These are phyloP conservation scores for Antedon bifida DNA, from an alignment of 35 echinoderm and acorn worm genomes.

Conservation along the genomic window DNA sequence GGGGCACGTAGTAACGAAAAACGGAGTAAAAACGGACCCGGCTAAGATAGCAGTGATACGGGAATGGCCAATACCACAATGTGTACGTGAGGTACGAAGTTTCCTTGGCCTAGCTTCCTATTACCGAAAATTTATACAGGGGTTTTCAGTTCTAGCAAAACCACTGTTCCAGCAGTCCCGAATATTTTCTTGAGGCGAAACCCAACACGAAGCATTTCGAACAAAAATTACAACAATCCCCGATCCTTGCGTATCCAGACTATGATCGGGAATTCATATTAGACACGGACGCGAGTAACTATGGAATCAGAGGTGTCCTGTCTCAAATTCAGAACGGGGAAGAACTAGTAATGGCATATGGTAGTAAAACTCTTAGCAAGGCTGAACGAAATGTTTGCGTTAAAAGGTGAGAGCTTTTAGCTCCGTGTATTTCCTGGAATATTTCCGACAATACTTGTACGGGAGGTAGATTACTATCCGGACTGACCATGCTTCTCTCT, in stretches of 20 bases:
- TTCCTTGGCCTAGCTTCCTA: slow-evolving; percentile 19
- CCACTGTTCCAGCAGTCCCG: too few relatives aligned
- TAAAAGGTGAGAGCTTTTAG: neutral
- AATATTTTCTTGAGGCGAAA: too few relatives aligned
- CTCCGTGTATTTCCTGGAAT: neutral
- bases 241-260: too few relatives aligned
- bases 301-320: neutral
- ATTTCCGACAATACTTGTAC: too few relatives aligned
- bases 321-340: neutral
- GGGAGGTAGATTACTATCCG: neutral
- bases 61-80: slow-evolving; percentile 5
- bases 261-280: too few relatives aligned
- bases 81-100: neutral
- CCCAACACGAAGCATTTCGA: too few relatives aligned
- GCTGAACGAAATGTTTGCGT: slow-evolving; percentile 7
- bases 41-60: slow-evolving; percentile 3
- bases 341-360: slow-evolving; percentile 2
- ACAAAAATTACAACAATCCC: too few relatives aligned
- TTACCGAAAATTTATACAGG: slow-evolving; percentile 23
- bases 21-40: slow-evolving; percentile 5
- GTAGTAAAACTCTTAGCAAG: neutral
- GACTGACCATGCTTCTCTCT: neutral
- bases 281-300: neutral
- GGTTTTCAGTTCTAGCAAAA: too few relatives aligned
- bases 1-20: neutral